Base-by-base conservation (phyloP, 2,113 vertebrate species). In the Etia nguti region DNA sequence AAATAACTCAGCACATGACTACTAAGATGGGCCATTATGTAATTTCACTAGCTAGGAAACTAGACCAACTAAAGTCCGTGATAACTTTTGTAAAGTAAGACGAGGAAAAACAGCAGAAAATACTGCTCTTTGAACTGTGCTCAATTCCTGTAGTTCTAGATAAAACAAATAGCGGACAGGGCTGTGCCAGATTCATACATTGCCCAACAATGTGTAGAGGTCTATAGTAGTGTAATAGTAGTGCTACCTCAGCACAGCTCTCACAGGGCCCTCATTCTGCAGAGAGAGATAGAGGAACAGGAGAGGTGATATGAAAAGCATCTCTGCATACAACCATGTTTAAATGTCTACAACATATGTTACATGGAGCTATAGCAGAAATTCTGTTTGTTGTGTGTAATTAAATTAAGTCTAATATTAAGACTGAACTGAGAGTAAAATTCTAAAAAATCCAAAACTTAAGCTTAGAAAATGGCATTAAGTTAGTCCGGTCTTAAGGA, bases 1-100 rank as follows among this genome's bases (percentile, higher is more conserved):
- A 96, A 94, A 95, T 95, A 96, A 88, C 92, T 86, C 83, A 88
- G 87, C 91, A 90, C 92, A 91, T 90, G 92, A 92, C 92, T 91
- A 70, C 83, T 86, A 92, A 92, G 92, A 94, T 7, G 22, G 59
- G 85, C 86, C 89, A 92, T 95, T 95, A 95, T 95, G 93, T 94
- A 93, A 95, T 94, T 92, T 86, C 57, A 83, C 88, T 62, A 56
- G 87, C 84, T 80, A 5, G 88, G 84, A 92, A 94, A 92, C 38
- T 85, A 92, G 90, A 89, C 83, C 92, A 88, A 84, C 88, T 92
- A 88, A 38, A 90, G 73, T 80, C 5, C 46, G 34, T 56, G 86
- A 55, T 62, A 86, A 89, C 81, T 87, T 90, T 41, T 73, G 34
- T 79, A 31, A 50, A 31, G 18, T 24, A 70, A 84, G 52, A 43